Conservation (phyloP, 2,888 invertebrate genomes). For the Synergus japonicus region DNA sequence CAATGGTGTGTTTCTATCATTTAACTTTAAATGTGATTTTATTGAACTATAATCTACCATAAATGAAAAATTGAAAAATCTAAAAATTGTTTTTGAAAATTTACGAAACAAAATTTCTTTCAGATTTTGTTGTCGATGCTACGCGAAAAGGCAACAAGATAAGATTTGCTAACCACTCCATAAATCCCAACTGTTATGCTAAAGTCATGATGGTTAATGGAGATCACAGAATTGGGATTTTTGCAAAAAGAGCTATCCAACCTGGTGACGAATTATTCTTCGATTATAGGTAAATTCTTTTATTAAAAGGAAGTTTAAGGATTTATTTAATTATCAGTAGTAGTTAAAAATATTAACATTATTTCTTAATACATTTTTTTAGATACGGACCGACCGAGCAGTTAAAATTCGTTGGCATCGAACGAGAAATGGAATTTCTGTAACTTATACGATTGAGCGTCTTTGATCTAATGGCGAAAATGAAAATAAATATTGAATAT, state of each 20-base stretch:
- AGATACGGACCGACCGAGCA: constrained; percentile 99
- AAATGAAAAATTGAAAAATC: too few species aligned
- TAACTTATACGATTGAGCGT: constrained; percentile 74
- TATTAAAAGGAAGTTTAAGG: too few species aligned
- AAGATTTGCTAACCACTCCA: constrained; percentile 99
- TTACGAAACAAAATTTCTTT: constrained; percentile 40
- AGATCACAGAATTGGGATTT: constrained; percentile 96
- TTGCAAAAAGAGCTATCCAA: constrained; percentile 97
- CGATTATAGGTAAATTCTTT: constrained; percentile 88
- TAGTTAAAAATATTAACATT: too few species aligned
- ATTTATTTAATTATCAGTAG: too few species aligned
- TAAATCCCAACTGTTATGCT: constrained; percentile 99
- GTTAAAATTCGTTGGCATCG: constrained; percentile 98
- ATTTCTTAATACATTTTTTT: constrained; percentile 57
- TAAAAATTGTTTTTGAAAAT: too few species aligned
- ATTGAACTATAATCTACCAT: too few species aligned
- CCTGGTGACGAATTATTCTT: constrained; percentile 99
- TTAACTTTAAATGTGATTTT: not conserved
- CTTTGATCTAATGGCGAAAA: not conserved
- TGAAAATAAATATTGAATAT: not conserved
- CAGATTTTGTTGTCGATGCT: constrained; percentile 99
- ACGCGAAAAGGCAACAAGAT: constrained; percentile 99
- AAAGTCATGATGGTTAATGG: constrained; percentile 99
- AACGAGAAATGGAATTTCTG: constrained; percentile 97
- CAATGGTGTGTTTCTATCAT: constrained; percentile 84